Conservation (phyloP, 2,113 vertebrate genomes). For the Chionodraco myersi region DNA sequence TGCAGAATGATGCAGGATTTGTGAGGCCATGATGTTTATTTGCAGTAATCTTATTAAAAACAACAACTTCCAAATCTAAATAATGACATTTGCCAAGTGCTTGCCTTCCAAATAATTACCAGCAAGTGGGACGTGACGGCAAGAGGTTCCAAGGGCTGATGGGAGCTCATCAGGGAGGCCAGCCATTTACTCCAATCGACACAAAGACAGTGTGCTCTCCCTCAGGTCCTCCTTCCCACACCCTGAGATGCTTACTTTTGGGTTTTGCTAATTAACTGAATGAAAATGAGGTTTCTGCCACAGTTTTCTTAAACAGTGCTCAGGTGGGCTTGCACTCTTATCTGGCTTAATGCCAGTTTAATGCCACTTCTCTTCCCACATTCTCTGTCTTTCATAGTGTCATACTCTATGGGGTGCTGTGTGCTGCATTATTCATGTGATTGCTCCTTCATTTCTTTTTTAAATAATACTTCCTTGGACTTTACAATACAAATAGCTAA, state of each 20-base stretch:
- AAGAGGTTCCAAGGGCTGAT: slow-evolving; percentile 75
- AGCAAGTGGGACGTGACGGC: slow-evolving; percentile 77
- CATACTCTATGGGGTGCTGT: not conserved
- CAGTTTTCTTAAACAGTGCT: slow-evolving; percentile 70
- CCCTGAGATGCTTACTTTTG: slow-evolving; percentile 74
- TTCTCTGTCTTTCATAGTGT: not conserved
- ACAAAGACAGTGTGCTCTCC: slow-evolving; percentile 76
- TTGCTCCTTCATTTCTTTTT: not conserved
- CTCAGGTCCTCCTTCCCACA: slow-evolving; percentile 74
- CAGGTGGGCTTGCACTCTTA: slow-evolving; percentile 65
- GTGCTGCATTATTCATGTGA: slow-evolving; percentile 9
- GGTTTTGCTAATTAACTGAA: slow-evolving; percentile 80
- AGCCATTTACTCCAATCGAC: slow-evolving; percentile 79
- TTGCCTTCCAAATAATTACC: slow-evolving; percentile 81
- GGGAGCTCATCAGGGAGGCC: slow-evolving; percentile 77
- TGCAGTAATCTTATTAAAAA: slow-evolving; percentile 42
- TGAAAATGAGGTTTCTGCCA: slow-evolving; percentile 78
- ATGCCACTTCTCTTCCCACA: not conserved
- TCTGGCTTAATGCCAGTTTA: slow-evolving; percentile 37
- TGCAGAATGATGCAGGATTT: slow-evolving; percentile 46
- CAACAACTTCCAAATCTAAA: slow-evolving; percentile 75
- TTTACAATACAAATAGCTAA: slow-evolving; percentile 17
- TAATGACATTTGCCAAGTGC: slow-evolving; percentile 76
- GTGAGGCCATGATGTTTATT: slow-evolving; percentile 45
- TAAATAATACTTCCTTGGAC: slow-evolving; percentile 8